Base-by-base conservation (phyloP, 2,888 invertebrate species). In the Rotaria socialis region DNA sequence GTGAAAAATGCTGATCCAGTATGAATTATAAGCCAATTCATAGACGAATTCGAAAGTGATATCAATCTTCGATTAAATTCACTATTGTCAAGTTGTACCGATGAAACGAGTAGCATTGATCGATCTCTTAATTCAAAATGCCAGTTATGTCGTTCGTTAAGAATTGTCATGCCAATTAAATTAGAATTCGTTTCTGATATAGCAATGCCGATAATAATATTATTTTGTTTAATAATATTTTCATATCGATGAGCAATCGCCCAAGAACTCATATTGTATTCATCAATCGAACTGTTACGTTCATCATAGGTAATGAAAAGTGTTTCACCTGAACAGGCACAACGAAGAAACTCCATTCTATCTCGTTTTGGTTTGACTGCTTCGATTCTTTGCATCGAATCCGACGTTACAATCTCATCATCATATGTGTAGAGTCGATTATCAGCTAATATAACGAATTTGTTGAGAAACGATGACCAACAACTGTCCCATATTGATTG, bases 331-430 rank as follows among this genome's bases (percentile, higher is more conserved):
- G 35, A 67, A 67, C 67, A 67, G 19, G 19, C 5, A 67, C 67
- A 67, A 67, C 67, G 67, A 67, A 67, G 67, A 35, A 67, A 67
- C 35, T 67, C 67, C 67, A 67, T 67, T 35, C 35, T 19, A 67
- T 67, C 19, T 19, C 67, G 35, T 19, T 19, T 35, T 67, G 67
- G 67, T 67, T 41, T 14, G 35, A 67, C 27, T 14, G 3, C 19
- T 41, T 67, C 19, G 5, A 67, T 67, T 2, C 2, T 16, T 67
- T 67, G 35, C 16, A 67, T 67, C 0, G 67, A 67, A 67, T 67
- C 19, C 14, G 67, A 67, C 16, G 35, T 67, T 41, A 16, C 4
- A 67, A 35, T 35, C 0, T 67, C 35, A 14, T 67, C 35, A 67
- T 67, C 67, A 67, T 67, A 67, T 67, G 35, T 41, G 19, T 67